Conservation (phyloP, 2,797 vertebrate genomes). For the Acrossocheilus fasciatus region DNA sequence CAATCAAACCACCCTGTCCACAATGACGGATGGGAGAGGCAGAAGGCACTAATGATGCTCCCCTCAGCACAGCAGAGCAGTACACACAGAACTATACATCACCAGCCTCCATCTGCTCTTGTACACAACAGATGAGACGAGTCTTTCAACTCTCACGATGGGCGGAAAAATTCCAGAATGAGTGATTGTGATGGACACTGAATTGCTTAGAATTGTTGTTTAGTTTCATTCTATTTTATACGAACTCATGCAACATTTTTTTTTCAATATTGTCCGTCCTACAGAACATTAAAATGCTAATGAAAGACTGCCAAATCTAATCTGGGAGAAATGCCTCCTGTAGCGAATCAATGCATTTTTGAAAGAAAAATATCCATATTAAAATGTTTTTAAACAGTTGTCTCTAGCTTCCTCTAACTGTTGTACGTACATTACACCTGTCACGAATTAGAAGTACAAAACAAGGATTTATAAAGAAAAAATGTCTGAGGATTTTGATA, state of each 20-base stretch:
- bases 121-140: background rate
- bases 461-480: no score
- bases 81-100: conserved; percentile 37
- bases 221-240: background rate
- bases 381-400: no score
- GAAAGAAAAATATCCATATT: background rate
- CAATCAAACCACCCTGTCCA: conserved; percentile 16
- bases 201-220: background rate
- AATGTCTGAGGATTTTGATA: no score
- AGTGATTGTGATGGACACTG: background rate
- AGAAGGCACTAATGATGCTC: conserved; percentile 38
- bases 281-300: background rate
- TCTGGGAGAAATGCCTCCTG: background rate
- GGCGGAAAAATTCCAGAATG: background rate
- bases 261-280: background rate
- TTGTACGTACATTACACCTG: background rate
- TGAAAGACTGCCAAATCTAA: background rate
- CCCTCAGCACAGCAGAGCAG: conserved; percentile 26
- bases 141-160: background rate
- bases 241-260: background rate
- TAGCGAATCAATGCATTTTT: background rate
- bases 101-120: conserved; percentile 49
- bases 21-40: conserved; percentile 30
- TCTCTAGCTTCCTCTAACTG: background rate
- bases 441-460: background rate